Percentiles rank a stretch among this genome's conserved stretches.
Conservation (phyloP, 2,888 invertebrate genomes). For the Camptogramma bilineatum region DNA sequence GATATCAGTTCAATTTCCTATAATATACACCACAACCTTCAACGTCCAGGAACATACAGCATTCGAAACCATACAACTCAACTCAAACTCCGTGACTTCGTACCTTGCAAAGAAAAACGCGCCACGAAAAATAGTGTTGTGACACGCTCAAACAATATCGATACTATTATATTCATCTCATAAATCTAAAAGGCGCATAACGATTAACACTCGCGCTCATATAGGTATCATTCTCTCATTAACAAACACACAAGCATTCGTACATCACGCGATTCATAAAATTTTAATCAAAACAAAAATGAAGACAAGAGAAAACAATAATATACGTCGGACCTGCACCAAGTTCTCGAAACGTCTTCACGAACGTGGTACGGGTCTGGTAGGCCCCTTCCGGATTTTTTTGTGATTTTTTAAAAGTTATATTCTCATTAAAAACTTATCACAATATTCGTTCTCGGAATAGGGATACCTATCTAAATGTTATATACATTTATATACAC, state of each 20-base stretch:
- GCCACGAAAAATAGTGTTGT: conserved; percentile 53
- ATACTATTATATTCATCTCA: conserved; percentile 53
- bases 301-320: conserved; percentile 60
- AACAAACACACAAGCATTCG: conserved; percentile 51
- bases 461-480: conserved; percentile 59
- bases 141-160: conserved; percentile 60
- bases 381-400: conserved; percentile 72
- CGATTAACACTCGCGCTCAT: conserved; percentile 80
- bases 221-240: conserved; percentile 65
- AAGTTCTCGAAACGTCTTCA: conserved; percentile 47
- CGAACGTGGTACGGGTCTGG: conserved; percentile 62
- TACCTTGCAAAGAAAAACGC: conserved; percentile 22
- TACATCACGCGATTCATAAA: conserved; percentile 71
- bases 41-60: conserved; percentile 27
- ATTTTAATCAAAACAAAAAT: conserved; percentile 74
- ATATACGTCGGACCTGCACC: conserved; percentile 45
- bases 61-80: conserved; percentile 27
- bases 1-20: conserved; percentile 39
- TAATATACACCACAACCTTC: conserved; percentile 41
- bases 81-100: conserved; percentile 20
- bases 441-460: conserved; percentile 67
- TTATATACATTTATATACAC: conserved; percentile 79
- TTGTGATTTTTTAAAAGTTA: conserved; percentile 62
- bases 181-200: conserved; percentile 71
- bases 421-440: conserved; percentile 56